A percentile compares a stretch with the other conserved stretches of the same genome.
phyloP scores from a whole-genome alignment of 2,113 vertebrate species.

The Polyodon spathula region DNA sequence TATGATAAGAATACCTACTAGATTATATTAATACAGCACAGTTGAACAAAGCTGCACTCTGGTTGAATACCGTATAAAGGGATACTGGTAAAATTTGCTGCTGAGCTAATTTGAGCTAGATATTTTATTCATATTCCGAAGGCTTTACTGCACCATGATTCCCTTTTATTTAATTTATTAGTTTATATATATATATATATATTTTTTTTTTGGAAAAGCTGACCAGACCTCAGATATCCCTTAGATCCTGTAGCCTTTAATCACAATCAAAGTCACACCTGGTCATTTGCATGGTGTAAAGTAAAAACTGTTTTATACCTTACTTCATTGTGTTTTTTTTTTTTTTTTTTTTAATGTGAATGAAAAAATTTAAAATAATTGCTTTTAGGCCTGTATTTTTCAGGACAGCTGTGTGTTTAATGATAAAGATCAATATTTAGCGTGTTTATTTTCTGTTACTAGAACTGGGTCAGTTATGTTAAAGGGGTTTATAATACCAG shows the following conservation, averaged over 20 bases:
- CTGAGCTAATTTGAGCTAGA: neutral
- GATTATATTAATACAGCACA: neutral
- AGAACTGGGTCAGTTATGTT: too few relatives aligned
- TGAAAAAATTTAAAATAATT: too few relatives aligned
- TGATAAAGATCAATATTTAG: too few relatives aligned
- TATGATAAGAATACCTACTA: neutral
- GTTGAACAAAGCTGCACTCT: neutral
- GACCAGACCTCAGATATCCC: too few relatives aligned
- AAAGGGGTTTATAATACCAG: too few relatives aligned
- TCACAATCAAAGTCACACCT: neutral
- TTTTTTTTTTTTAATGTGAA: too few relatives aligned
- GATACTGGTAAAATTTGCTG: neutral
- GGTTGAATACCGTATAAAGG: neutral
- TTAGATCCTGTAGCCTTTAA: neutral
- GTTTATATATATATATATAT: too few relatives aligned
- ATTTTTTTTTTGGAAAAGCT: slow-evolving; percentile 1
- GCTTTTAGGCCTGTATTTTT: too few relatives aligned
- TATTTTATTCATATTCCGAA: neutral
- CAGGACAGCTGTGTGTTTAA: too few relatives aligned
- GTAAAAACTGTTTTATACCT: neutral
- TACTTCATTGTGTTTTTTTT: slow-evolving; percentile 11
- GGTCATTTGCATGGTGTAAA: neutral
- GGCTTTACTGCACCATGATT: neutral
- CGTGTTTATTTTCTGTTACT: too few relatives aligned
- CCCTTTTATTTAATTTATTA: too few relatives aligned